These are phyloP conservation scores for Penaeus chinensis DNA, from an alignment of 1,140 invertebrate species.

Conservation along the genomic window DNA sequence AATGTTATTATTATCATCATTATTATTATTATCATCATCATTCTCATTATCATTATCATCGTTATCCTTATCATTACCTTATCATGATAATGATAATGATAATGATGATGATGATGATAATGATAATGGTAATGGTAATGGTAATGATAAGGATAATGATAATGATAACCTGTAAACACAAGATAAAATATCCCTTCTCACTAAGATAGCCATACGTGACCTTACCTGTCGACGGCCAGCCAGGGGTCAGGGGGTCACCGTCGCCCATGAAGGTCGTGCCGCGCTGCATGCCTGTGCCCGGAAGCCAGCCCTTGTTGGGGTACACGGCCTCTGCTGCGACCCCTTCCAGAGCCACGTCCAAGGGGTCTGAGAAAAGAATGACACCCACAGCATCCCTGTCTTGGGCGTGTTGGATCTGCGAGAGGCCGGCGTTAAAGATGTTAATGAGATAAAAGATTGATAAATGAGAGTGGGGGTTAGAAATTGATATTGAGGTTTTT, in stretches of 20 bases:
- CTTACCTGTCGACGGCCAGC: constrained; percentile 60
- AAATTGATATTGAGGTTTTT: too few species aligned
- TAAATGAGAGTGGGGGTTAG: too few species aligned
- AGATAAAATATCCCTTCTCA: too few species aligned
- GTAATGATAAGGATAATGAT: too few species aligned
- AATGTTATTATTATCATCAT: too few species aligned
- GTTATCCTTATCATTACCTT: neutral
- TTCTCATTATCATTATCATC: too few species aligned
- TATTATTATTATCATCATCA: too few species aligned
- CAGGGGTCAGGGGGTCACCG: constrained; percentile 63
- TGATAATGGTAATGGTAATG: too few species aligned
- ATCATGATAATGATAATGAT: constrained; percentile 9
- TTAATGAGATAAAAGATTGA: too few species aligned
- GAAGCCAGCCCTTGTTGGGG: constrained; percentile 52
- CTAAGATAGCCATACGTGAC: neutral
- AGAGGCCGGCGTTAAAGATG: too few species aligned
- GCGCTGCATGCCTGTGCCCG: constrained; percentile 59
- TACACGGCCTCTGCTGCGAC: constrained; percentile 26
- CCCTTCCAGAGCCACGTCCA: constrained; percentile 54
- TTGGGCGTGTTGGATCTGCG: constrained; percentile 58
- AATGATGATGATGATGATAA: neutral
- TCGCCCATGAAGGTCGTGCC: constrained; percentile 47
- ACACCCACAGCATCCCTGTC: constrained; percentile 62
- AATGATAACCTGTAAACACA: neutral
- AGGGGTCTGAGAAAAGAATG: constrained; percentile 64